phyloP scores from a whole-genome alignment of 2,888 invertebrate species.

The Podabrus alpinus region DNA sequence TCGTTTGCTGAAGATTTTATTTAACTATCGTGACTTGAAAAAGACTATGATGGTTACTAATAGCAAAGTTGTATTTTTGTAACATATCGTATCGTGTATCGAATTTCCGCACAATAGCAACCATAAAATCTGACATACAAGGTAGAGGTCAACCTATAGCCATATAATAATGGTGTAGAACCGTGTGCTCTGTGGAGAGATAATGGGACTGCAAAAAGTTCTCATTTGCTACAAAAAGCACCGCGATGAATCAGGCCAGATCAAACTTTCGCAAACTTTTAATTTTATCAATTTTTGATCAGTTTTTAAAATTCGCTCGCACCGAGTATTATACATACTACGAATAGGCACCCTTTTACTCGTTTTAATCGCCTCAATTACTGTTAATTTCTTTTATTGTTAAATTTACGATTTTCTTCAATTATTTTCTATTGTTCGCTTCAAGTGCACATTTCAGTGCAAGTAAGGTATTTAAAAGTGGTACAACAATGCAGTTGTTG shows the following conservation, averaged over 20 bases:
- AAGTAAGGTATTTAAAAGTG: conserved; percentile 21
- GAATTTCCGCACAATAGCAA: conserved; percentile 23
- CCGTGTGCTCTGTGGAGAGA: conserved; percentile 15
- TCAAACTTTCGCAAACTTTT: conserved; percentile 25
- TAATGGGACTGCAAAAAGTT: conserved; percentile 18
- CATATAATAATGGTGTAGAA: conserved; percentile 21
- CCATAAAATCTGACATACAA: conserved; percentile 25
- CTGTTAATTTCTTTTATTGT: not conserved
- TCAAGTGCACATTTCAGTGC: conserved; percentile 17
- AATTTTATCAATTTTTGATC: not conserved
- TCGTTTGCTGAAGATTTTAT: not conserved
- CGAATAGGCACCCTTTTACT: too few species aligned
- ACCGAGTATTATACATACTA: not conserved
- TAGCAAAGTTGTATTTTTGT: conserved; percentile 20
- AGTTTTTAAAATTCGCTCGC: not conserved
- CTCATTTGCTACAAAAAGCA: conserved; percentile 29
- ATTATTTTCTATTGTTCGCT: conserved; percentile 11
- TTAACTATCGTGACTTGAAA: not conserved
- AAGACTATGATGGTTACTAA: conserved; percentile 12
- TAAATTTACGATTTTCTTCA: conserved; percentile 17
- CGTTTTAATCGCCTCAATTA: not conserved
- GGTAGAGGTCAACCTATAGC: conserved; percentile 21
- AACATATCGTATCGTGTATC: conserved; percentile 20
- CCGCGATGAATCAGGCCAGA: conserved; percentile 42
- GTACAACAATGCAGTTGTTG: conserved; percentile 16